Base-by-base conservation (phyloP, 2,888 invertebrate species). In the Mantis religiosa region DNA sequence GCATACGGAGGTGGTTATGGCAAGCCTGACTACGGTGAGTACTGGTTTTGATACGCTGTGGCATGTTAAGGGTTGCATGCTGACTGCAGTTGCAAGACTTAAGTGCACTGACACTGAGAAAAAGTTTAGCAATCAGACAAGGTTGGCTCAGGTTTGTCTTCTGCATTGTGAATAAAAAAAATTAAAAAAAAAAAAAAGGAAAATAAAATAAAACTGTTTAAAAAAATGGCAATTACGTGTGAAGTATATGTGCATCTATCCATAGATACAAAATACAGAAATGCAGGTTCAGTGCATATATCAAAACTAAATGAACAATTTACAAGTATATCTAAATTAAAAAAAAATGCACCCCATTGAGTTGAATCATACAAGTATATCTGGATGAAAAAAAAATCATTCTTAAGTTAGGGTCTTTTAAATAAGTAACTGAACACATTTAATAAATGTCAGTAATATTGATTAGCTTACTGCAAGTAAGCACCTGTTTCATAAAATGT, bases 1-100 rank as follows among this genome's bases (percentile, higher is more conserved):
- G 88, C 41, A 82, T 88, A 87, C 30, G 88, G 89, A 82, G 89
- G 89, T 27, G 89, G 89, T 54, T 89, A 89, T 85, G 89, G 89
- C 28, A 89, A 89, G 41, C 85, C 88, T 54, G 89, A 89, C 27
- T 89, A 89, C 47, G 89, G 89, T 89, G 85, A 88, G 88, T 88
- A 84, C 71, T 71, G 54, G 83, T 83, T 83, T 20, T 83, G 28
- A 30, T 84, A 30, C 25, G 84, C 30, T 28, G 28, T 83, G 83
- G 83, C 83, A 83, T 83, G 28, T 83, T 83, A 28, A 41, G 54
- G 54, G 54, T 71, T 71, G 54, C 54, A 71, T 71, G 54, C 54
- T 71, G 54, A 71, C 54, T 71, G 54, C 15, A 71, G 25, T 71
- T 71, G 54, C 54, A 71, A 71, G 54, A 71, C 15, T 34, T 20